These are phyloP conservation scores for Cyprinus carpio DNA, from an alignment of 2,113 vertebrate genomes.

Conservation along the genomic window DNA sequence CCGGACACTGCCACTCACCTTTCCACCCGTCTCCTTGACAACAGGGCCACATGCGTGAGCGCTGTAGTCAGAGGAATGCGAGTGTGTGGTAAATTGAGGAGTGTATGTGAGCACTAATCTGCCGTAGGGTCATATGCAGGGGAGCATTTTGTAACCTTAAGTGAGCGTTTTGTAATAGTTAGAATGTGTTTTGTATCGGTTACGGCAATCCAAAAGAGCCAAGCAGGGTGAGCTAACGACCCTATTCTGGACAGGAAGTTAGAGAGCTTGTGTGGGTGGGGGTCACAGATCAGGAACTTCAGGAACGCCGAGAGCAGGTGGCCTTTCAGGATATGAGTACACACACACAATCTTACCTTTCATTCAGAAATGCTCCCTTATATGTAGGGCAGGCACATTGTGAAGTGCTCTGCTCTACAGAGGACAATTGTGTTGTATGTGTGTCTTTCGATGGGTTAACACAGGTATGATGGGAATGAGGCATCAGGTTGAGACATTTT, in stretches of 20 bases:
- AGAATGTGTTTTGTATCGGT: conserved; percentile 31
- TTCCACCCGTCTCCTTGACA: conserved; percentile 65
- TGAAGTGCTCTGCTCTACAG: conserved; percentile 62
- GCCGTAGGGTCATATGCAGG: conserved; percentile 56
- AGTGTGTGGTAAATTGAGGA: conserved; percentile 40
- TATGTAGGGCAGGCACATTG: conserved; percentile 53
- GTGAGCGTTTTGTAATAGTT: conserved; percentile 50
- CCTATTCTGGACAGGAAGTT: not conserved
- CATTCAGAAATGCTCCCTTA: conserved; percentile 56
- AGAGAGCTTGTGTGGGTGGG: conserved; percentile 64
- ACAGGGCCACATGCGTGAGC: conserved; percentile 55
- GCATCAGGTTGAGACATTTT: not conserved
- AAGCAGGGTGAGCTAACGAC: not conserved
- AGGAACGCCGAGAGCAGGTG: conserved; percentile 13
- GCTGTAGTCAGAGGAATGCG: conserved; percentile 42
- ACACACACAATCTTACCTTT: conserved; percentile 76
- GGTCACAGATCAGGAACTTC: conserved; percentile 63
- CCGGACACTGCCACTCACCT: conserved; percentile 59
- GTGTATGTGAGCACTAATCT: conserved; percentile 41
- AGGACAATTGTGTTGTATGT: conserved; percentile 49
- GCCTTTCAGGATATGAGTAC: conserved; percentile 23
- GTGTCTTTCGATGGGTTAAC: conserved; percentile 24
- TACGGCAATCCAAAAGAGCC: not conserved
- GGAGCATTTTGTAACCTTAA: conserved; percentile 48
- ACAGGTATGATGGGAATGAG: conserved; percentile 30